Percentiles rank a stretch among this genome's conserved stretches.
Conservation (phyloP, 2,888 invertebrate species). For the Hedya salicella region DNA sequence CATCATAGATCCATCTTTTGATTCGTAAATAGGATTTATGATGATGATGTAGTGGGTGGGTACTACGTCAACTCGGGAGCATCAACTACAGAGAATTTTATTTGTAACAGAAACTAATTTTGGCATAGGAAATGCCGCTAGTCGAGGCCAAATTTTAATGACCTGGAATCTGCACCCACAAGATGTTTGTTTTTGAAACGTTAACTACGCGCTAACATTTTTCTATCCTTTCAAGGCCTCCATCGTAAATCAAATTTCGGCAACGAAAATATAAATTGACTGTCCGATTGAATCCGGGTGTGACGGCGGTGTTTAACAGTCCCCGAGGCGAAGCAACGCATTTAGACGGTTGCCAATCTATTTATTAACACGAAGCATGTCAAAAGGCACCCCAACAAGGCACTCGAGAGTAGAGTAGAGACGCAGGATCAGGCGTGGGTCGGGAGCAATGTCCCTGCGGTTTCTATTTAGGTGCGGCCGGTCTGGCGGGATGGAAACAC, state of each 20-base stretch:
- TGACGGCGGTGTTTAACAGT: slow-evolving; percentile 18
- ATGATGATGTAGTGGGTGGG: slow-evolving; percentile 31
- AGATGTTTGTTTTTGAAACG: slow-evolving; percentile 49
- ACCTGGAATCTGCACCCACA: slow-evolving; percentile 51
- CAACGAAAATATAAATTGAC: slow-evolving; percentile 12
- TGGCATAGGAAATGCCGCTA: slow-evolving; percentile 61
- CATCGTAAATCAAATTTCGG: slow-evolving; percentile 42
- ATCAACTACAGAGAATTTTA: slow-evolving; percentile 44
- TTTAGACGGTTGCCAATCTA: slow-evolving; percentile 25
- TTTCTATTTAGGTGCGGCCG: slow-evolving; percentile 84
- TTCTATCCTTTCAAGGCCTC: slow-evolving; percentile 45
- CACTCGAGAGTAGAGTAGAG: slow-evolving; percentile 72
- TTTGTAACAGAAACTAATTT: slow-evolving; percentile 47
- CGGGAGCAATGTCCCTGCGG: slow-evolving; percentile 84
- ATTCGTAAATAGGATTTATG: slow-evolving; percentile 33
- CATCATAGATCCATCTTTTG: slow-evolving; percentile 19
- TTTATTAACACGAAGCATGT: slow-evolving; percentile 44
- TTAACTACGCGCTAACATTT: slow-evolving; percentile 48
- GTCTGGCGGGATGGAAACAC: slow-evolving; percentile 78
- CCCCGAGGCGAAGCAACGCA: slow-evolving; percentile 1
- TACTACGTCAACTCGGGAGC: slow-evolving; percentile 34
- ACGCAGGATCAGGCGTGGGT: slow-evolving; percentile 72
- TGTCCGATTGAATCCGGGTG: slow-evolving; percentile 1
- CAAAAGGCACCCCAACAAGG: slow-evolving; percentile 70
- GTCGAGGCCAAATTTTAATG: slow-evolving; percentile 58